These are phyloP conservation scores for Euschistus heros DNA, from an alignment of 1,140 invertebrate species.

Conservation along the genomic window DNA sequence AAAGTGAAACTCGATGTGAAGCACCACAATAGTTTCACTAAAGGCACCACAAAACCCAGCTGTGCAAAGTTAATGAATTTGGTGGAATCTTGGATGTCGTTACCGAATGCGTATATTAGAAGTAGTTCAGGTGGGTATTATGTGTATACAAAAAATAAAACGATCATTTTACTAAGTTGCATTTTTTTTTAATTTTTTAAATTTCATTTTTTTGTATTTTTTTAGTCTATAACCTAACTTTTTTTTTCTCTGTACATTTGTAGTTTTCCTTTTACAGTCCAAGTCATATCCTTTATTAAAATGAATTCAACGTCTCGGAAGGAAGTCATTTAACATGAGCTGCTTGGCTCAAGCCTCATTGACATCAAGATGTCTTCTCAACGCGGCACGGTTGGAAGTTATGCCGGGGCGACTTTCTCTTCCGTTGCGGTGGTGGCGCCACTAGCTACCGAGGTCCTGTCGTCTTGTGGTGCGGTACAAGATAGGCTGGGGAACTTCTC, in stretches of 20 bases:
- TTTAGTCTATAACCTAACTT: neutral
- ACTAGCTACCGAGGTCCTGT: constrained; percentile 23
- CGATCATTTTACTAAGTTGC: neutral
- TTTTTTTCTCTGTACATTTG: neutral
- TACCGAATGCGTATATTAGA: too few relatives aligned
- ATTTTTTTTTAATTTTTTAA: neutral
- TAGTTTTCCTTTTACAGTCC: neutral
- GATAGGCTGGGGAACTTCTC: constrained; percentile 50
- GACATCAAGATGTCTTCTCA: neutral
- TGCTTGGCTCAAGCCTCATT: neutral
- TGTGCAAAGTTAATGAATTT: too few relatives aligned
- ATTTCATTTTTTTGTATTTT: constrained; percentile 1
- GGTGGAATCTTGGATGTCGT: too few relatives aligned
- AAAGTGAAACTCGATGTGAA: too few relatives aligned
- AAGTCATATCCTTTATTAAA: neutral
- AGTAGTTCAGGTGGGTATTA: too few relatives aligned
- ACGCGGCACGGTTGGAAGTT: constrained; percentile 6
- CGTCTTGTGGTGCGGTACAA: constrained; percentile 25
- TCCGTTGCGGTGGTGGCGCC: constrained; percentile 29
- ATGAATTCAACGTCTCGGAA: neutral
- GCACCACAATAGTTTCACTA: too few relatives aligned
- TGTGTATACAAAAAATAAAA: too few relatives aligned
- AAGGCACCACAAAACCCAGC: too few relatives aligned
- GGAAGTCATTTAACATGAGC: constrained; percentile 1
- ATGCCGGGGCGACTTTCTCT: constrained; percentile 27